A percentile compares a stretch with the other conserved stretches of the same genome.
phyloP scores from a whole-genome alignment of 2,888 invertebrate genomes.

The Ochropleura plecta region DNA sequence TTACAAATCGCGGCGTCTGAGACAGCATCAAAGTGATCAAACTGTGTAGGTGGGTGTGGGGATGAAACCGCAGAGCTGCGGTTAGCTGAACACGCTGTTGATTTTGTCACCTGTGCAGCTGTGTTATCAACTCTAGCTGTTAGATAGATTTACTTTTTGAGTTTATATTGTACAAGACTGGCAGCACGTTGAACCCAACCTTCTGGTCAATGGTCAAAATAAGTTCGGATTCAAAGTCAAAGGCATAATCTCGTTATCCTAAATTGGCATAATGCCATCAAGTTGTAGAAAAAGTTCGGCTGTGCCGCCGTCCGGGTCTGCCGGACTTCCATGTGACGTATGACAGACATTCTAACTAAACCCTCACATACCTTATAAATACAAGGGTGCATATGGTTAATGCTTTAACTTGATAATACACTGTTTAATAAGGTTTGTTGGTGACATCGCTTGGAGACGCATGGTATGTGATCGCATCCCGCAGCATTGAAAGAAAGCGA shows the following conservation, averaged over 20 bases:
- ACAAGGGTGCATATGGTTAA: background rate
- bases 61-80: conserved; percentile 45
- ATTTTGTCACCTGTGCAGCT: background rate
- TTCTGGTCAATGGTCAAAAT: background rate
- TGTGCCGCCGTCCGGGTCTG: background rate
- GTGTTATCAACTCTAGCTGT: background rate
- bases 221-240: background rate
- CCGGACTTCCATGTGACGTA: background rate
- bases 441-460: background rate
- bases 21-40: conserved; percentile 42
- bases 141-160: background rate
- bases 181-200: background rate
- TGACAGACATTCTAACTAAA: background rate
- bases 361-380: background rate
- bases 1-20: conserved; percentile 27
- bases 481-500: too few relatives aligned
- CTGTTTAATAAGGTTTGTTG: background rate
- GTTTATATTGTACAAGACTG: background rate
- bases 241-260: background rate
- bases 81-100: conserved; percentile 18
- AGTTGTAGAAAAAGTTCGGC: too few relatives aligned
- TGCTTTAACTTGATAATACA: background rate
- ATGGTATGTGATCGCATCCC: background rate
- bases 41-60: background rate
- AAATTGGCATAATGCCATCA: background rate